These are phyloP conservation scores for Cotesia glomerata DNA, from an alignment of 1,140 invertebrate species.

Conservation along the genomic window DNA sequence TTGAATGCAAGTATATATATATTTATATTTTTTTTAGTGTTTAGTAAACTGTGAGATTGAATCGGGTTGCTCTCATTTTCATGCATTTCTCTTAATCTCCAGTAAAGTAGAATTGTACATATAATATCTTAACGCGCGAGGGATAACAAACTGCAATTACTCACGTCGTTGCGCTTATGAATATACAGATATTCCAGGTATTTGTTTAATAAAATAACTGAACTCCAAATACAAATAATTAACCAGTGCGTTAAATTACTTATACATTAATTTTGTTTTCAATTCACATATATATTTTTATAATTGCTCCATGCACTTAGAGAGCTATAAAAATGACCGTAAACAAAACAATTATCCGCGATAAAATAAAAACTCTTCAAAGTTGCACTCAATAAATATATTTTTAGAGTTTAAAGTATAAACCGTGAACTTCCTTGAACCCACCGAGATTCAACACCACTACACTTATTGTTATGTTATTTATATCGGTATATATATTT, in stretches of 20 bases:
- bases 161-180: background rate
- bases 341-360: background rate
- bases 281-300: too few species aligned
- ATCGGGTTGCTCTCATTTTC: background rate
- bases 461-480: too few species aligned
- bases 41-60: too few species aligned
- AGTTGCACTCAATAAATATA: too few species aligned
- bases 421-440: background rate
- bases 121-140: background rate
- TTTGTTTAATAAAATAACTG: background rate
- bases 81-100: background rate
- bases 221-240: background rate
- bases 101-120: background rate
- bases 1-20: too few species aligned
- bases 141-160: conserved; percentile 1
- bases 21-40: too few species aligned
- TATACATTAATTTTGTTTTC: too few species aligned
- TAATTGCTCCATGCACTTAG: too few species aligned
- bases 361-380: background rate
- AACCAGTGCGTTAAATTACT: background rate
- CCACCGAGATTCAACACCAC: background rate
- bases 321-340: background rate
- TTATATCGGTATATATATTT: background rate
- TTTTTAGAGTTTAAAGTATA: background rate
- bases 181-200: background rate